Conservation (phyloP, 2,888 invertebrate genomes). For the Nymphalis c-album region DNA sequence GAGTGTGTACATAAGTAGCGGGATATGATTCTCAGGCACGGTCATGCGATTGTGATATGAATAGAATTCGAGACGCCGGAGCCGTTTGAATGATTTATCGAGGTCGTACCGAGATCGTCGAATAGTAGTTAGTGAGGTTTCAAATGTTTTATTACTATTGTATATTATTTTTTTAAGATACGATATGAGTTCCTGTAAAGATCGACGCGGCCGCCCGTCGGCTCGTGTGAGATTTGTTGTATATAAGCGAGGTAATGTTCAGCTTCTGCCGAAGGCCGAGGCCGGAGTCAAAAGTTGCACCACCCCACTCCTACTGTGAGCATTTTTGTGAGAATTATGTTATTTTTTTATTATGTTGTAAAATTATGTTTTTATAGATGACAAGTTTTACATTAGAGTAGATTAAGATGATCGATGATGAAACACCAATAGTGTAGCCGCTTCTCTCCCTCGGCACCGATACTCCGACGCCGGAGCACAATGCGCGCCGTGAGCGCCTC, state of each 20-base stretch:
- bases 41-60: conserved; percentile 81
- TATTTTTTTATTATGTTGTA: conserved; percentile 70
- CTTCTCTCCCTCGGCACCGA: conserved; percentile 78
- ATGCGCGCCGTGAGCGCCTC: conserved; percentile 42
- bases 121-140: conserved; percentile 81
- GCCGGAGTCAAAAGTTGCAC: conserved; percentile 59
- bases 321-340: conserved; percentile 80
- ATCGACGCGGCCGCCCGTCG: conserved; percentile 46
- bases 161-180: conserved; percentile 79
- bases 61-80: conserved; percentile 79
- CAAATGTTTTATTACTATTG: conserved; percentile 81
- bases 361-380: conserved; percentile 72
- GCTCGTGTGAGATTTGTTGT: conserved; percentile 61
- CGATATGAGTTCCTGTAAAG: conserved; percentile 82
- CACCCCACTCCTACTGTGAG: conserved; percentile 77
- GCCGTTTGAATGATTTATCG: conserved; percentile 77
- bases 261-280: conserved; percentile 44
- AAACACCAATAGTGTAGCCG: conserved; percentile 82
- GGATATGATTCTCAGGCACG: conserved; percentile 79
- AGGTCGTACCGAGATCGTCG: conserved; percentile 77
- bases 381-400: conserved; percentile 81
- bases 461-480: conserved; percentile 74
- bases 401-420: conserved; percentile 80
- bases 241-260: conserved; percentile 71
- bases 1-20: conserved; percentile 80